Percentiles rank a stretch among this genome's conserved stretches.
Conservation (phyloP, 2,113 vertebrate species). For the Albula glossodonta region DNA sequence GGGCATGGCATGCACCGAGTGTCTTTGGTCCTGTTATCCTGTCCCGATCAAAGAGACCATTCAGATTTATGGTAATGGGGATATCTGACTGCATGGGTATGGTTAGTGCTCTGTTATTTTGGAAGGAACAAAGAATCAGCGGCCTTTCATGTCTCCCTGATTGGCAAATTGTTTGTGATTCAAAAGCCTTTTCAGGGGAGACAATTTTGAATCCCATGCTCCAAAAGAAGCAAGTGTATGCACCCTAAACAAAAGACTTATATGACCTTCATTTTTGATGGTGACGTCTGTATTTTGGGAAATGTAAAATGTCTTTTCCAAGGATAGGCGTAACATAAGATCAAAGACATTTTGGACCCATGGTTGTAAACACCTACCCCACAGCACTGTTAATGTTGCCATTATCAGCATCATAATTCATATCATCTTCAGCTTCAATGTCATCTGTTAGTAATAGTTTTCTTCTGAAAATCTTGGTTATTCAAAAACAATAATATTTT, state of each 20-base stretch:
- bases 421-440: not conserved
- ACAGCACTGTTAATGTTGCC: not conserved
- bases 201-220: not conserved
- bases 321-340: not conserved
- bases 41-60: constrained; percentile 40
- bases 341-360: not conserved
- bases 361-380: not conserved
- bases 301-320: not conserved
- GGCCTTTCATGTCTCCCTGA: not conserved
- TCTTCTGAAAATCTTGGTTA: not conserved
- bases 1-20: constrained; percentile 19
- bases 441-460: not conserved
- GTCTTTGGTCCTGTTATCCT: constrained; percentile 24
- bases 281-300: not conserved
- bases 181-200: not conserved
- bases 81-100: constrained; percentile 13
- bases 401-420: not conserved
- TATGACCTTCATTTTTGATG: not conserved
- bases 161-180: not conserved
- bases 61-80: constrained; percentile 46
- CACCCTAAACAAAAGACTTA: not conserved
- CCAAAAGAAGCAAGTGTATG: not conserved
- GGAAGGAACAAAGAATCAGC: constrained; percentile 1
- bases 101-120: constrained; percentile 13
- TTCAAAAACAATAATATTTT: not conserved